Evolutionary conservation across 2,888 invertebrate genomes (phyloP).

Genomic region (Oxycera nigricornis): DNA sequence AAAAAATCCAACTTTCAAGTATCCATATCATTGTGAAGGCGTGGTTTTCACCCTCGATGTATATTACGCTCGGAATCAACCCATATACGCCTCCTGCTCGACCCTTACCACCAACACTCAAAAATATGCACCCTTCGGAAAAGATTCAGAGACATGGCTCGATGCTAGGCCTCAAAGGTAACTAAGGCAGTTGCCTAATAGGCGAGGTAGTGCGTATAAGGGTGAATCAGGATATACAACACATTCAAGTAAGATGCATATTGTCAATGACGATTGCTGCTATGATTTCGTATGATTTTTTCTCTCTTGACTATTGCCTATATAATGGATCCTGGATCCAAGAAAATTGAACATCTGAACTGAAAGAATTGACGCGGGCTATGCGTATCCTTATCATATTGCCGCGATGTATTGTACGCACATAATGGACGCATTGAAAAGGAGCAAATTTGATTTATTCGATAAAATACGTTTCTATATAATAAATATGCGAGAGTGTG

Average conservation of each 20-base stretch:
- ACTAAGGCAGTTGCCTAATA: conserved; percentile 32
- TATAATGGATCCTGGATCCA: neutral
- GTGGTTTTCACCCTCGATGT: conserved; percentile 37
- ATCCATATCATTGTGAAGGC: conserved; percentile 19
- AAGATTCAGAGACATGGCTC: neutral
- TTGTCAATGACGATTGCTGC: conserved; percentile 4
- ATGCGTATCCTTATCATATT: conserved; percentile 35
- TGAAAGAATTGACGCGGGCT: conserved; percentile 39
- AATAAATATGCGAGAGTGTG: conserved; percentile 19
- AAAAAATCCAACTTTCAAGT: neutral
- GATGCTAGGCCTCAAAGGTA: conserved; percentile 30
- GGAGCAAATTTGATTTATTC: conserved; percentile 40
- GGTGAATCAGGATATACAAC: neutral
- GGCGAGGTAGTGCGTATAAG: conserved; percentile 29
- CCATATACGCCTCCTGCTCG: conserved; percentile 37
- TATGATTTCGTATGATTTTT: neutral
- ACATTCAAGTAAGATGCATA: conserved; percentile 3
- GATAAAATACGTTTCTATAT: conserved; percentile 39
- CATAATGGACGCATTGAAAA: conserved; percentile 37
- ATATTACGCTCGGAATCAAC: conserved; percentile 13
- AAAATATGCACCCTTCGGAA: neutral
- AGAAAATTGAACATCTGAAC: conserved; percentile 19
- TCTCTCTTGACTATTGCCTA: conserved; percentile 7
- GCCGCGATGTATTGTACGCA: conserved; percentile 8
- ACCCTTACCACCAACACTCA: conserved; percentile 33